Evolutionary conservation across 2,888 invertebrate species (phyloP).

Genomic region (Chrysodeixis includens): DNA sequence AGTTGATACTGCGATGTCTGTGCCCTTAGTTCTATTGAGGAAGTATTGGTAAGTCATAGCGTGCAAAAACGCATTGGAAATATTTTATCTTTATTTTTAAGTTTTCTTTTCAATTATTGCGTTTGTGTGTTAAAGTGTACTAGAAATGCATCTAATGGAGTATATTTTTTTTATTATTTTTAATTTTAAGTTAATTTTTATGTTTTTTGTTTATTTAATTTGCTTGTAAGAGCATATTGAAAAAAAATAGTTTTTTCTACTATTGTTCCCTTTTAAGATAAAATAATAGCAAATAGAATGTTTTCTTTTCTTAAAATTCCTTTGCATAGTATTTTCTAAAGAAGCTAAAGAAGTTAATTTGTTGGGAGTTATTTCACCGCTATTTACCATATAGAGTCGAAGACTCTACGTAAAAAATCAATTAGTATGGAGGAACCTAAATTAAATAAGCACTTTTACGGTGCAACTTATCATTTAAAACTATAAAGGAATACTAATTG

Average conservation of each 20-base stretch:
- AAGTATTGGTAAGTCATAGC: no score
- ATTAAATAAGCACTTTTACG: slow-evolving; percentile 2
- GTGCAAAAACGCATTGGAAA: no score
- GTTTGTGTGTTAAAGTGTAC: no score
- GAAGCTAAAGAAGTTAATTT: slow-evolving; percentile 4
- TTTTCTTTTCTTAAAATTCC: no score
- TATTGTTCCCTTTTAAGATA: not conserved
- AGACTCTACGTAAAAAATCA: not conserved
- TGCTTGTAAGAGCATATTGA: no score
- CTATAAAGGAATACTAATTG: not conserved
- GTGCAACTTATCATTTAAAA: not conserved
- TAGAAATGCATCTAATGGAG: no score
- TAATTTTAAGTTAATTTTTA: no score
- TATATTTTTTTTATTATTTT: no score
- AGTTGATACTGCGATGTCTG: not conserved
- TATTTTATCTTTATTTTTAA: no score
- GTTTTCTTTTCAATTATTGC: no score
- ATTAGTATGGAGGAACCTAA: slow-evolving; percentile 1
- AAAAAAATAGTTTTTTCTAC: not conserved
- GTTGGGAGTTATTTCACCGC: not conserved
- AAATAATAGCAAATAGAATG: not conserved
- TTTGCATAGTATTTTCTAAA: not conserved
- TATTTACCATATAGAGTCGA: slow-evolving; percentile 1
- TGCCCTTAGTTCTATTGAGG: no score
- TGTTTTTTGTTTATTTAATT: no score